phyloP scores from a whole-genome alignment of 1,140 invertebrate genomes.

The Branchinecta lindahli region DNA sequence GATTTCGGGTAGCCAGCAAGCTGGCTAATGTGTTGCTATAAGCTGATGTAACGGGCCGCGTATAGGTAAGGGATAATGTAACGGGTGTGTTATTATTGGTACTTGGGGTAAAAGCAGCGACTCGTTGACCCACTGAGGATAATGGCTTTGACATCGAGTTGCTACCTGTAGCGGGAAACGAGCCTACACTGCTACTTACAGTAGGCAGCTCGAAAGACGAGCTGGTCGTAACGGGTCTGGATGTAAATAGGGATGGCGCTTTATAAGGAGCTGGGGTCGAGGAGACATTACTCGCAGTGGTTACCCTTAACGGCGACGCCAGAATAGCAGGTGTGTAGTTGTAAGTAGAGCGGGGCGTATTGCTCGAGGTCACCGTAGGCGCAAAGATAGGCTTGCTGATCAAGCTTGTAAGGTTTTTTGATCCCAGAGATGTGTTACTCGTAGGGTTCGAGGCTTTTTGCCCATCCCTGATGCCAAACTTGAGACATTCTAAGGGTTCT shows the following conservation, averaged over 20 bases:
- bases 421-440: not conserved
- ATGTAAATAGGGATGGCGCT: no score
- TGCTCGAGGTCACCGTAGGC: not conserved
- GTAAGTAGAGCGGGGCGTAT: not conserved
- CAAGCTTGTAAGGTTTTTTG: no score
- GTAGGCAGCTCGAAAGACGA: no score
- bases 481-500: not conserved
- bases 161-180: not conserved
- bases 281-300: not conserved
- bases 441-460: not conserved
- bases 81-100: not conserved
- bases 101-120: not conserved
- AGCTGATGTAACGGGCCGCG: not conserved
- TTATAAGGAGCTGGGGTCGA: no score
- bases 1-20: not conserved
- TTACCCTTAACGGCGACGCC: not conserved
- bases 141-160: not conserved
- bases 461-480: not conserved
- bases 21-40: not conserved
- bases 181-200: no score
- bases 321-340: not conserved
- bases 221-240: no score
- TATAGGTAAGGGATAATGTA: not conserved
- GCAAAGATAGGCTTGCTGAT: not conserved
- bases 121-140: not conserved